phyloP scores from a whole-genome alignment of 2,113 vertebrate species.

The Cnemophilus loriae region DNA sequence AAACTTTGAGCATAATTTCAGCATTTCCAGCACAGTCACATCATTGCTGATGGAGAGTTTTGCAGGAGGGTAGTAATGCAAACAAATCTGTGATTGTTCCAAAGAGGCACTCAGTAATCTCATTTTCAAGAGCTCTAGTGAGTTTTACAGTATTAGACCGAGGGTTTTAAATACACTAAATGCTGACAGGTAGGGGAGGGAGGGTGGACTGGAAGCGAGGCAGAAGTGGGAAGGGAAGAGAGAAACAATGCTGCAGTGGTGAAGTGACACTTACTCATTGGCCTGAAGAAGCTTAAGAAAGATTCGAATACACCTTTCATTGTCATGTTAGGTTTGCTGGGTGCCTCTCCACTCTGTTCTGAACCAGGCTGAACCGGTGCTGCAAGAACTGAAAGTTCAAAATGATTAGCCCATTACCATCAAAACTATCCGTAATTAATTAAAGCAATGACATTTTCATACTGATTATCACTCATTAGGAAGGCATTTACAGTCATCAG shows the following conservation, averaged over 20 bases:
- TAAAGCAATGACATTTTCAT: conserved; percentile 44
- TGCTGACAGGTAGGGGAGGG: not conserved
- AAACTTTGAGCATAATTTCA: not conserved
- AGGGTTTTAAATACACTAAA: not conserved
- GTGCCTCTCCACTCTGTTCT: not conserved
- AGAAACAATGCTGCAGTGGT: not conserved
- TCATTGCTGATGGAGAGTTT: not conserved
- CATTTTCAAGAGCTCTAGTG: not conserved
- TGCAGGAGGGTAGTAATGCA: not conserved
- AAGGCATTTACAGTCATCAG: conserved; percentile 29
- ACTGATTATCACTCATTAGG: conserved; percentile 30
- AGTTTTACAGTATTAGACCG: not conserved
- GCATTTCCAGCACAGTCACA: not conserved
- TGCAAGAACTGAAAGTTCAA: not conserved
- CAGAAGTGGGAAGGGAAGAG: not conserved
- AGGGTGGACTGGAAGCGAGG: not conserved
- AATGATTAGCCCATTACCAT: conserved; percentile 45
- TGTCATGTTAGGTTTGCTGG: not conserved
- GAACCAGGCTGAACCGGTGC: too few species aligned
- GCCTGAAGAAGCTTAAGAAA: conserved; percentile 49
- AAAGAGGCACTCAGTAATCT: not conserved
- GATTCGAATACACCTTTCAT: not conserved
- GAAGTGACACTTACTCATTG: conserved; percentile 65
- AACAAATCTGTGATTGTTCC: not conserved
- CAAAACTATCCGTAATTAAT: conserved; percentile 30